These are phyloP conservation scores for Lycopodina hypogea DNA, from an alignment of 37 sponge, comb jelly and placozoan genomes.

Conservation along the genomic window DNA sequence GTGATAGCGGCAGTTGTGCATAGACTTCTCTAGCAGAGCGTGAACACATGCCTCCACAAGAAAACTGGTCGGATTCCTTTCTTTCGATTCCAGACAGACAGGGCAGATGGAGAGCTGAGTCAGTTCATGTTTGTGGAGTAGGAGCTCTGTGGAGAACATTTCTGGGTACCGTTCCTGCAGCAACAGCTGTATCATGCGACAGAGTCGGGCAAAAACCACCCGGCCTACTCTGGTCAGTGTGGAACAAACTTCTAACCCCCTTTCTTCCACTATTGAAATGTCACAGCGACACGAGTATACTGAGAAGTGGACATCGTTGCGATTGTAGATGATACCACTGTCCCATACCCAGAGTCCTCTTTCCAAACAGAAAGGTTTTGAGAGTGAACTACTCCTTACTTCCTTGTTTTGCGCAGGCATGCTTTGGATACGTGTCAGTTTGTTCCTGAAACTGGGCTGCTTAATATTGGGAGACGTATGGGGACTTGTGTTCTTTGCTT, in stretches of 20 bases:
- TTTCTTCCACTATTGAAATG: constrained; percentile 59
- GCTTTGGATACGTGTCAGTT: constrained; percentile 10
- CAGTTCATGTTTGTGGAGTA: constrained; percentile 50
- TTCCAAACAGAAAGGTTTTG: constrained; percentile 10
- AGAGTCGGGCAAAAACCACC: constrained; percentile 61
- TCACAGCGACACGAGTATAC: constrained; percentile 40
- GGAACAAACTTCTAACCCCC: constrained; percentile 67
- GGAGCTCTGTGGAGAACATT: constrained; percentile 37
- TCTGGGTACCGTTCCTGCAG: constrained; percentile 75
- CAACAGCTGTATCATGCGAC: constrained; percentile 45
- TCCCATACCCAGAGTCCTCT: constrained; percentile 42
- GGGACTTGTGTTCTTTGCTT: constrained; percentile 3
- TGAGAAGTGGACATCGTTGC: constrained; percentile 16
- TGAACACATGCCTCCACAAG: constrained; percentile 65
- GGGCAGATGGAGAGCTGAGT: constrained; percentile 65
- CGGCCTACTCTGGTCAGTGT: constrained; percentile 29
- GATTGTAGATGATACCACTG: constrained; percentile 39
- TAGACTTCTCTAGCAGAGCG: constrained; percentile 13
- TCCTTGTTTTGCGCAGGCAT: constrained; percentile 10
- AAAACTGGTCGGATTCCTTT: constrained; percentile 33
- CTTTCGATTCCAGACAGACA: constrained; percentile 32
- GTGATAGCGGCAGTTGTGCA: constrained; percentile 48
- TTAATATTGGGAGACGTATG: neutral
- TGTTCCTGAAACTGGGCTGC: neutral
- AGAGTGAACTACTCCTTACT: neutral